Percentiles rank a stretch among this genome's conserved stretches.
phyloP scores from a whole-genome alignment of 2,113 vertebrate species.

The Lagenorhynchus albirostris region DNA sequence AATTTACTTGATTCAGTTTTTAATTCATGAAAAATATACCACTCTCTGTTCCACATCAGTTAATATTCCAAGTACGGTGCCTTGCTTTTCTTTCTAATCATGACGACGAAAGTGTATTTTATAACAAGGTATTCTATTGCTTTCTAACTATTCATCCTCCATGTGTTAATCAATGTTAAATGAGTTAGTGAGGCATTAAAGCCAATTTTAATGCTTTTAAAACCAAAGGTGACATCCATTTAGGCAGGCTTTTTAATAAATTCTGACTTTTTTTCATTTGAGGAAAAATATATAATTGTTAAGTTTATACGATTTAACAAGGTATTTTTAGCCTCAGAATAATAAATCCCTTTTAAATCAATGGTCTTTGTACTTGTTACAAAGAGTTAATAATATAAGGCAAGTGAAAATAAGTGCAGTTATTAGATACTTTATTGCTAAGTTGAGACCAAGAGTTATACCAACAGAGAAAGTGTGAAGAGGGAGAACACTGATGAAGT shows the following conservation, averaged over 20 bases:
- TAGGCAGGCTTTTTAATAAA: slow-evolving; percentile 79
- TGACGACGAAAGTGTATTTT: slow-evolving; percentile 75
- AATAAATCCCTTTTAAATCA: slow-evolving; percentile 63
- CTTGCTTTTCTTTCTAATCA: slow-evolving; percentile 72
- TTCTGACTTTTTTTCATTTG: slow-evolving; percentile 69
- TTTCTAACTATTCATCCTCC: slow-evolving; percentile 76
- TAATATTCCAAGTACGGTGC: slow-evolving; percentile 62
- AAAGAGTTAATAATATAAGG: slow-evolving; percentile 77
- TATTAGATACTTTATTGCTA: slow-evolving; percentile 77
- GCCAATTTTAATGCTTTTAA: slow-evolving; percentile 83
- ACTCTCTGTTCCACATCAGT: slow-evolving; percentile 71
- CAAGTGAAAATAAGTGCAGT: slow-evolving; percentile 54
- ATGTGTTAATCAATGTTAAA: slow-evolving; percentile 77
- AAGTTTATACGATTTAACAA: slow-evolving; percentile 78
- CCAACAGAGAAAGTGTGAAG: slow-evolving; percentile 58
- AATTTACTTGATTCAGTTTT: slow-evolving; percentile 76
- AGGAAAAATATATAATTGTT: slow-evolving; percentile 80
- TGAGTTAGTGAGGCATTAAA: slow-evolving; percentile 78
- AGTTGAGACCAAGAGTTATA: slow-evolving; percentile 60
- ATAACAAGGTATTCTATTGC: slow-evolving; percentile 75
- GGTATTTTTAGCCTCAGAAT: slow-evolving; percentile 73
- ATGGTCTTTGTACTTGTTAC: slow-evolving; percentile 52
- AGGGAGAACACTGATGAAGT: slow-evolving; percentile 22
- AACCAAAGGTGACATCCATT: slow-evolving; percentile 83
- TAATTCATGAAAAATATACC: slow-evolving; percentile 77